phyloP scores from a whole-genome alignment of 2,113 vertebrate species.

The Acanthisitta chloris region DNA sequence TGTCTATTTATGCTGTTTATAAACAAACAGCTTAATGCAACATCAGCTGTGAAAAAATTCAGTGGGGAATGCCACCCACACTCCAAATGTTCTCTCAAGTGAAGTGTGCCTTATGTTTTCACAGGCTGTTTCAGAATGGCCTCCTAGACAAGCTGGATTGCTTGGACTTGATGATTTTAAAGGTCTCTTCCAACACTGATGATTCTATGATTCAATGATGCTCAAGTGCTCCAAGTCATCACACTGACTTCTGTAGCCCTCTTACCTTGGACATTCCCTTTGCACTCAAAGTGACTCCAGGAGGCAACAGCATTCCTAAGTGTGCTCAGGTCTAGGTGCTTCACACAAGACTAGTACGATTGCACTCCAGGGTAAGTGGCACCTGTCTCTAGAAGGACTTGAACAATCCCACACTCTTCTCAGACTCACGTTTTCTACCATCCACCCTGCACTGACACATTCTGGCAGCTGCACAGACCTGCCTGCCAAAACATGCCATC shows the following conservation, averaged over 20 bases:
- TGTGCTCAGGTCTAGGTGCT: neutral
- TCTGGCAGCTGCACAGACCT: neutral
- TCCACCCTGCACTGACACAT: fast-evolving
- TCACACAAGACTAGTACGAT: fast-evolving
- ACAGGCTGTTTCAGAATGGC: neutral
- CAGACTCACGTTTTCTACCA: fast-evolving
- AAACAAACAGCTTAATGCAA: neutral
- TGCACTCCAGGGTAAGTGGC: neutral
- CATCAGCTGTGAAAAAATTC: neutral
- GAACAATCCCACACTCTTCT: neutral
- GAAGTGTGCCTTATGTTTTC: neutral
- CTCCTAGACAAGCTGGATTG: fast-evolving
- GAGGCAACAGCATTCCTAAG: fast-evolving
- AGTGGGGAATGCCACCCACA: neutral
- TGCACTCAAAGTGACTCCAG: neutral
- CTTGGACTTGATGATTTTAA: no score
- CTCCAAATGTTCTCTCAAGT: neutral
- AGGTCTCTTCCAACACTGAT: no score
- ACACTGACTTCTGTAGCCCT: neutral
- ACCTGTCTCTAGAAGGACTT: fast-evolving
- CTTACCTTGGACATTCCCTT: fast-evolving
- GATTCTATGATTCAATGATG: no score
- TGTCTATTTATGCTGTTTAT: neutral
- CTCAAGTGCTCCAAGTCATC: neutral
- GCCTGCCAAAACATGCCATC: neutral